Base-by-base conservation (phyloP, 2,888 invertebrate species). In the Trypoxylon attenuatum region DNA sequence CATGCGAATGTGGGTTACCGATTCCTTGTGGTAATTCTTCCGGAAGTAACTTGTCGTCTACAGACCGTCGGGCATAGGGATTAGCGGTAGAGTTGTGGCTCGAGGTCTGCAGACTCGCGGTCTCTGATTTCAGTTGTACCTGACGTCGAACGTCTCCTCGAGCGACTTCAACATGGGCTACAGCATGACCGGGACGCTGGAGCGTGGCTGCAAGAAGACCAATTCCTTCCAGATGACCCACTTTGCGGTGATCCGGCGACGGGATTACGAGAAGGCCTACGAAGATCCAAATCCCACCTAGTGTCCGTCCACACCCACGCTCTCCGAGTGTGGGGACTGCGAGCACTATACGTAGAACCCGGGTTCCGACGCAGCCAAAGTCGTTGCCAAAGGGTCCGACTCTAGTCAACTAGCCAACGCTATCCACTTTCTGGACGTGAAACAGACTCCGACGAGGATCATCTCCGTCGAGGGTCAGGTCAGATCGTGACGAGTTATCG, bases 111-210 rank as follows among this genome's bases (percentile, higher is more conserved):
- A n/a, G n/a, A n/a, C n/a, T n/a, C n/a, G n/a, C n/a, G n/a, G 1
- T 49, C 53, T 71, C 47, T 76, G 62, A 68, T 60, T 39, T 54
- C 89, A 92, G 91, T 88, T 95, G 85, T 92, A 92, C 88, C 90
- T 96, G 83, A 95, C 94, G 64, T 94, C 94, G 64, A 94, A 94
- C 88, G 94, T 96, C 80, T 93, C 94, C 45, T 92, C 93, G 81
- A 92, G 94, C 50, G 95, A 96, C 88, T 95, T 94, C 89, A 94
- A 95, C 88, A 94, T 94, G 92, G 95, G 95, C 49, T 96, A 95
- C 89, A 94, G 94, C 83, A 94, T 96, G 91, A 95, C 95, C 0
- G 95, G 95, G 8, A 94, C 94, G 8, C 89, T 95, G 82, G 95
- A 95, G 86, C 90, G 95, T 15, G 95, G 95, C 76, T 91, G 91